Evolutionary conservation across 2,113 vertebrate species (phyloP), one percentile per base, ranked within the genome.

Genomic region (Electrona antarctica): DNA sequence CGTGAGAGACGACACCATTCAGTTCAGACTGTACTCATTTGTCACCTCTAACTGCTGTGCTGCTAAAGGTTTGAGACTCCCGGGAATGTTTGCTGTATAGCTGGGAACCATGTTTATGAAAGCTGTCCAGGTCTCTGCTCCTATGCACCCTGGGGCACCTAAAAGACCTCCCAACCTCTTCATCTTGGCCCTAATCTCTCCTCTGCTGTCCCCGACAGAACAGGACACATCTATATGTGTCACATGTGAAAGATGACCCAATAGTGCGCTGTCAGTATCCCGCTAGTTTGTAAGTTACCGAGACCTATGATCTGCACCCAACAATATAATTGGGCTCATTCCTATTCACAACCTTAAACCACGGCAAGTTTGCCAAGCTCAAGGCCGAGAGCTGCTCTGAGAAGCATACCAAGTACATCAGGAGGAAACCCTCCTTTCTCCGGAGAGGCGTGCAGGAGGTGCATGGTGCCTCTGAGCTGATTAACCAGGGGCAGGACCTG

Each of bases 21-120:
- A 85, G 33, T 41, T 41, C 33, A 41, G 33, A 56, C 74, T 74
- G 84, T 70, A 79, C 76, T 81, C 85, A 77, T 92, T 90, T 87
- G 80, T 89, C 89, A 85, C 71, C 60, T 9, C 79, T 85, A 86
- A 89, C 80, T 78, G 81, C 80, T 72, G 29, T 63, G 76, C 73
- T 58, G 67, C 5, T 21, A 21, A 7, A 74, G 67, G 67, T 79
- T 73, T 28, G 67, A 68, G 72, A 78, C 89, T 83, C 71, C 8
- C 7, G 77, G 52, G 82, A 74, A 48, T 69, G 29, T 61, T 80
- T 69, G 75, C 74, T 75, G 64, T 63, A 60, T 63, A 60, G 76
- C 85, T 67, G 77, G 79, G 81, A 81, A 76, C 72, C 71, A 46
- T 65, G 68, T 85, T 90, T 85, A 83, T 82, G 65, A 83, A 86